Conservation (phyloP, 2,113 vertebrate species). For the Antechinus stuartii region DNA sequence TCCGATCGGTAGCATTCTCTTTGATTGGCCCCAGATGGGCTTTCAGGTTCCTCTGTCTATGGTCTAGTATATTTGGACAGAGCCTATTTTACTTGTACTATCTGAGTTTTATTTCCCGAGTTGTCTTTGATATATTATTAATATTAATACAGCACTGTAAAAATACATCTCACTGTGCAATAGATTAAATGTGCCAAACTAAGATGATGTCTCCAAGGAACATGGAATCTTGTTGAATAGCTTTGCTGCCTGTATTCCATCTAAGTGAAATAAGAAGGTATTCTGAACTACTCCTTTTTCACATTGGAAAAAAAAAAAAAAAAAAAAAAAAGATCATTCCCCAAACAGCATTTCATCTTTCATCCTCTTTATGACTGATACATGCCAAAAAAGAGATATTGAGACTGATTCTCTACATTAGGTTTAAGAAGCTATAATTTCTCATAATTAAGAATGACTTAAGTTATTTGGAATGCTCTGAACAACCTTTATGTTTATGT, state of each 20-base stretch:
- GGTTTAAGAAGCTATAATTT: not conserved
- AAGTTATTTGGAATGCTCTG: not conserved
- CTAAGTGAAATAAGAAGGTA: conserved; percentile 2
- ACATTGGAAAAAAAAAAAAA: conserved; percentile 6
- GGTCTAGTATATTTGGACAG: not conserved
- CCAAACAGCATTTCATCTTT: not conserved
- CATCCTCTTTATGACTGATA: not conserved
- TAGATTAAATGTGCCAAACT: conserved; percentile 29
- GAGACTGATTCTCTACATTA: not conserved
- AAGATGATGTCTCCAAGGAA: not conserved
- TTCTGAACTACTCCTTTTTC: not conserved
- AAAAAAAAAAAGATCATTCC: not conserved
- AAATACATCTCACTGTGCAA: not conserved
- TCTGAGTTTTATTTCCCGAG: not conserved
- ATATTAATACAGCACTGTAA: not conserved
- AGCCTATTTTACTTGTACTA: not conserved
- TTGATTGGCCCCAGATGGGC: not conserved
- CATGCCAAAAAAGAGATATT: not conserved
- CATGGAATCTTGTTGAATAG: not conserved
- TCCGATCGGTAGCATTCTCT: not conserved
- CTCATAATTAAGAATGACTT: not conserved
- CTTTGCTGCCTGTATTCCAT: conserved; percentile 13
- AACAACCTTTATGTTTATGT: not conserved
- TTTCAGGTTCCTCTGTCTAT: not conserved
- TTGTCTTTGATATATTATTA: not conserved